Base-by-base conservation (phyloP, 2,888 invertebrate genomes). In the Eupithecia subfuscata region DNA sequence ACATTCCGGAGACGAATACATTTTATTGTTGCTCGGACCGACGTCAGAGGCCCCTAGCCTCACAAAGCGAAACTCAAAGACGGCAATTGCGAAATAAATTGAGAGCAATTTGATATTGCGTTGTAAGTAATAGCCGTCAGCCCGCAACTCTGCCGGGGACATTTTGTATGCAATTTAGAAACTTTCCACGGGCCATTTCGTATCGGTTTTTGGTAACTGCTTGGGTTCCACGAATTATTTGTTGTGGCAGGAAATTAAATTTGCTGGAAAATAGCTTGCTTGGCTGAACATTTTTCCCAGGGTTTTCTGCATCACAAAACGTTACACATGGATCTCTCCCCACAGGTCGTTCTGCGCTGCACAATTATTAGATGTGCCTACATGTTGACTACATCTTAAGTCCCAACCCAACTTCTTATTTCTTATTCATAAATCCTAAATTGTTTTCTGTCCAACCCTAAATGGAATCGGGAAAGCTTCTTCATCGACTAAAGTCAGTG, bases 1-100 rank as follows among this genome's bases (percentile, higher is more conserved):
- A 95, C 95, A 95, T 95, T 95, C 95, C 95, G 93, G 93, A 94
- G 93, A 95, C 95, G 95, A 95, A 95, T 95, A 95, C 95, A 95
- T 95, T 94, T 95, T 94, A 95, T 95, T 95, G 95, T 94, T 93
- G 95, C 93, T 93, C 92, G 93, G 93, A 93, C 94, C 94, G 94
- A 90, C 94, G 94, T 94, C 94, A 93, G 93, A 94, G 93, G 92
- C 92, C 91, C 94, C 94, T 92, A 94, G 92, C 92, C 91, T 93
- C 93, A 94, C 94, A 94, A 94, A 95, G 94, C 93, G 94, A 94
- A 94, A 94, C 94, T 94, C 94, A 95, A 94, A 95, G 94, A 95
- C 94, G 95, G 95, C 94, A 94, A 95, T 94, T 94, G 95, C 94
- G 94, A 94, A 94, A 94, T 94, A 94, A 94, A 94, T 94, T 94